Conservation (phyloP, 1,140 invertebrate species). For the Papilio machaon region DNA sequence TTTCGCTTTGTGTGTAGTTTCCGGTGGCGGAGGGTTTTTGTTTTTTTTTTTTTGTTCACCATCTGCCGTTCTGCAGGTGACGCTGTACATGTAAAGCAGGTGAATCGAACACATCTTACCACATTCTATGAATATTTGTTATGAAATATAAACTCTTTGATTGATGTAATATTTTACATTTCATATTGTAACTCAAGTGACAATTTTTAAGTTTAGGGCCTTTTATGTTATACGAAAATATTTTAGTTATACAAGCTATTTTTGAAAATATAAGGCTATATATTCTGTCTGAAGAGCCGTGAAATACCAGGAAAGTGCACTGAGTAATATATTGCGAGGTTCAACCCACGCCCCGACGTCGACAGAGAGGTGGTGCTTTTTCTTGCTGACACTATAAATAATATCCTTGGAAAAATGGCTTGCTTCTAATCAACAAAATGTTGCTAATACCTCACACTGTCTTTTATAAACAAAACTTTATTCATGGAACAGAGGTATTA, state of each 20-base stretch:
- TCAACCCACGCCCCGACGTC: background rate
- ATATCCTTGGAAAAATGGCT: background rate
- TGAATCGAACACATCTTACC: constrained; percentile 69
- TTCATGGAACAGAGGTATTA: background rate
- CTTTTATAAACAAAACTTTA: background rate
- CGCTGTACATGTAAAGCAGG: constrained; percentile 74
- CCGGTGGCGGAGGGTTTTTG: constrained; percentile 53
- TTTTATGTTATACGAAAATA: background rate
- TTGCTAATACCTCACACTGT: background rate
- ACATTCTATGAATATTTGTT: constrained; percentile 33
- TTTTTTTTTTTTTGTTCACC: constrained; percentile 67
- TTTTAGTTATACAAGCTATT: background rate
- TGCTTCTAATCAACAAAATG: background rate
- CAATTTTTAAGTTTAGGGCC: background rate
- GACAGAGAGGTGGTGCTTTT: background rate
- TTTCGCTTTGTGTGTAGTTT: constrained; percentile 51
- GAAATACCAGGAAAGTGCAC: background rate
- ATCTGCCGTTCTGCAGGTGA: constrained; percentile 76
- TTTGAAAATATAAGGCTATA: background rate
- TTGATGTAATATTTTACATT: background rate
- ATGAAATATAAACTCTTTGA: constrained; percentile 2
- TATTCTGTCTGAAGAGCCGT: background rate
- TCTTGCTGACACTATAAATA: background rate
- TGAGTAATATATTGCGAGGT: background rate
- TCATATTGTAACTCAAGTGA: background rate